Evolutionary conservation across 2,888 invertebrate genomes (phyloP).

Genomic region (Dimorphilus gyrociliatus): DNA sequence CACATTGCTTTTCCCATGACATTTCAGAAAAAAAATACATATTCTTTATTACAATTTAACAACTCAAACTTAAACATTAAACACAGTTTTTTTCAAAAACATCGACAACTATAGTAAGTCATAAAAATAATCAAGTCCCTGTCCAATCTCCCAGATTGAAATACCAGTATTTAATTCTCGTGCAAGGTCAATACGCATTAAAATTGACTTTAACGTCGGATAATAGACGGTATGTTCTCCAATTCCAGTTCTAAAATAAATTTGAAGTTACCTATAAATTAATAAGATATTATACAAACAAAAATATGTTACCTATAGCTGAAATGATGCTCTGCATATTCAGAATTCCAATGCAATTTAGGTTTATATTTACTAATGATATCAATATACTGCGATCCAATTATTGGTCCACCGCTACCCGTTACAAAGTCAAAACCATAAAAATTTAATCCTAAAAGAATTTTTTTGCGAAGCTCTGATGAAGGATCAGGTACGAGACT

Average conservation of each 20-base stretch:
- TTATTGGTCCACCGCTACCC: constrained; percentile 60
- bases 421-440: constrained; percentile 76
- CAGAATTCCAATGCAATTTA: constrained; percentile 57
- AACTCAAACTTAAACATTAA: too few relatives aligned
- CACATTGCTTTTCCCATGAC: too few relatives aligned
- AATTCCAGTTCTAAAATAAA: constrained; percentile 17
- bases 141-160: constrained; percentile 89
- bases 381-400: constrained; percentile 58
- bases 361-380: constrained; percentile 56
- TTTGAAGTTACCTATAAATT: constrained; percentile 1
- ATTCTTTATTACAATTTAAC: too few relatives aligned
- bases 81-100: too few relatives aligned
- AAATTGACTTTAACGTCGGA: constrained; percentile 71
- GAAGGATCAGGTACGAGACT: constrained; percentile 47
- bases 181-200: constrained; percentile 61
- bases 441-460: constrained; percentile 75
- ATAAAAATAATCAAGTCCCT: constrained; percentile 84
- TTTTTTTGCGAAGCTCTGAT: constrained; percentile 49
- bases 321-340: constrained; percentile 59
- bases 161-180: constrained; percentile 62
- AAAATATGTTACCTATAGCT: constrained; percentile 55
- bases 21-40: too few relatives aligned
- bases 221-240: constrained; percentile 61
- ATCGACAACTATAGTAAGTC: constrained; percentile 54
- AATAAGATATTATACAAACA: constrained; percentile 3